Conservation (phyloP, 2,113 vertebrate genomes). For the Polypterus bichir region DNA sequence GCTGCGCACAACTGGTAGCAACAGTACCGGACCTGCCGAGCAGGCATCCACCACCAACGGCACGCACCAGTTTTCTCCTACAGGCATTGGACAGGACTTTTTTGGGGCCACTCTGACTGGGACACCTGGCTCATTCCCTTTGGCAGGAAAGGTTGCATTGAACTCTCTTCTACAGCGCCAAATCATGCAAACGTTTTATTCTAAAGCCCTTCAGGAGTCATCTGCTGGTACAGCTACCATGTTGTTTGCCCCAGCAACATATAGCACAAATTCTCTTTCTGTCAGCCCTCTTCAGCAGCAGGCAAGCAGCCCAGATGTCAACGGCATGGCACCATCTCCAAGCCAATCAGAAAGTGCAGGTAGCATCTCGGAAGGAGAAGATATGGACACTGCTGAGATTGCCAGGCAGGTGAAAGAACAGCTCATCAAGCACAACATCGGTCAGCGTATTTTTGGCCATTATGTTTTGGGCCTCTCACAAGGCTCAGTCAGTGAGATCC, state of each 20-base stretch:
- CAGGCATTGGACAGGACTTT: constrained; percentile 92
- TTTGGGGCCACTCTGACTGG: constrained; percentile 75
- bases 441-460: constrained; percentile 91
- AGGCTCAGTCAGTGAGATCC: constrained; percentile 90
- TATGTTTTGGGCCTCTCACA: constrained; percentile 92
- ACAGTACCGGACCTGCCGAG: constrained; percentile 50
- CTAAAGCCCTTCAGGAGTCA: constrained; percentile 88
- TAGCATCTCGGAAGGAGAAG: constrained; percentile 78
- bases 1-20: constrained; percentile 52
- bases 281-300: constrained; percentile 71
- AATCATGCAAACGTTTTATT: constrained; percentile 97
- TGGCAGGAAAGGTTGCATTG: constrained; percentile 93
- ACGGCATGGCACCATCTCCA: constrained; percentile 80
- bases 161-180: constrained; percentile 93
- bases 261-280: constrained; percentile 82
- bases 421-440: constrained; percentile 97
- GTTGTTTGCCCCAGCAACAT: constrained; percentile 82
- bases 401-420: constrained; percentile 94
- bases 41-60: constrained; percentile 81
- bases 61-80: constrained; percentile 86
- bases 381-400: constrained; percentile 90
- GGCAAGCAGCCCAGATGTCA: constrained; percentile 68
- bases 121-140: constrained; percentile 73
- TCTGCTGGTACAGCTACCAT: constrained; percentile 74
- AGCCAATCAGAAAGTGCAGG: constrained; percentile 84